Conservation (phyloP, 2,797 vertebrate genomes). For the Eulemur albifrons region DNA sequence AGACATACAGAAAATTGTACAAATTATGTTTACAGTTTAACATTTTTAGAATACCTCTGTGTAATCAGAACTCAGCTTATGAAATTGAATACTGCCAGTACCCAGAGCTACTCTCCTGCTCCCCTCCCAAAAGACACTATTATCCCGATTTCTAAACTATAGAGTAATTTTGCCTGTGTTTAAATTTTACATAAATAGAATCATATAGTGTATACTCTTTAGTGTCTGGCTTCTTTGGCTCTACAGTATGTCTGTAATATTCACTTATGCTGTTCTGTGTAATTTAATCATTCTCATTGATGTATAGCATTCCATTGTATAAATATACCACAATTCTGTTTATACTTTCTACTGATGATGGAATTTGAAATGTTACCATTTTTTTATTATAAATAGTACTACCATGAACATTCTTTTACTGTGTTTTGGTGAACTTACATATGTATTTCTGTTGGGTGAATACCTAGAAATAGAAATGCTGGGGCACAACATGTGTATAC, state of each 20-base stretch:
- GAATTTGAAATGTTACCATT: background rate
- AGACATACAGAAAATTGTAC: conserved; percentile 18
- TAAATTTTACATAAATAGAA: conserved; percentile 3
- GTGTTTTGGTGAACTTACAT: conserved; percentile 1
- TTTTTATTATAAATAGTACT: background rate
- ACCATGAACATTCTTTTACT: background rate
- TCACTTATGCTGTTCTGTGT: background rate
- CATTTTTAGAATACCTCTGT: background rate
- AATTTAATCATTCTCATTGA: background rate
- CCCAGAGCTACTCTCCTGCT: background rate
- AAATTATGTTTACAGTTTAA: conserved; percentile 9
- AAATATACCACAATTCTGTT: conserved; percentile 32
- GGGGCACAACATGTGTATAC: background rate
- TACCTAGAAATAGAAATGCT: conserved; percentile 41
- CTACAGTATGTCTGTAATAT: background rate
- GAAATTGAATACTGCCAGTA: background rate
- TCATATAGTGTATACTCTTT: background rate
- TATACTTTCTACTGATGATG: background rate
- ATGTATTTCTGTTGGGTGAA: conserved; percentile 27
- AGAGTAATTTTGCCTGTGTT: background rate
- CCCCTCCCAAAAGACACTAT: background rate
- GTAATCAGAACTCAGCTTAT: conserved; percentile 19
- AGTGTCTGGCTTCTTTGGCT: conserved; percentile 34
- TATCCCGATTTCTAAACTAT: conserved; percentile 11
- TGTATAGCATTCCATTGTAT: background rate